Evolutionary conservation across 2,888 invertebrate species (phyloP).

Genomic region (Trachelus troglodyta): DNA sequence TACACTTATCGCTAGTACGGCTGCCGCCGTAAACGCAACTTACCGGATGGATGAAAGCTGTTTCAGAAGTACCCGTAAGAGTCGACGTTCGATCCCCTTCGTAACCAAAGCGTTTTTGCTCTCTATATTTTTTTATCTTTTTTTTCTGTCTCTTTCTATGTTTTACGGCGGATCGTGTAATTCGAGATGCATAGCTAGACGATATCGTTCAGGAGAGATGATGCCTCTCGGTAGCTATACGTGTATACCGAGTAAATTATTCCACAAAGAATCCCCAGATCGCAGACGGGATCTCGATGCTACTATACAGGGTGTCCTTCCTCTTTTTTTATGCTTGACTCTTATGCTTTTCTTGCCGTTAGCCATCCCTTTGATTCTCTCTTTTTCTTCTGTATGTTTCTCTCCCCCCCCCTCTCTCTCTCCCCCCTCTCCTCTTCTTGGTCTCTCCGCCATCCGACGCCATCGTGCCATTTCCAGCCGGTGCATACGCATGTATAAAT

Average conservation of each 20-base stretch:
- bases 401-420: neutral
- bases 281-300: neutral
- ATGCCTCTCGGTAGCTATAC: neutral
- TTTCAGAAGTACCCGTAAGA: neutral
- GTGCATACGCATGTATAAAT: slow-evolving; percentile 20
- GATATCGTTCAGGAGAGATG: neutral
- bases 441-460: neutral
- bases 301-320: neutral
- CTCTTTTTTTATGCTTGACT: neutral
- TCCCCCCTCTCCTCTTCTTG: neutral
- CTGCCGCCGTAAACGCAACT: neutral
- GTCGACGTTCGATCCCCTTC: neutral
- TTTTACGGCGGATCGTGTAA: neutral
- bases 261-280: neutral
- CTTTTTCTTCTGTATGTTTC: neutral
- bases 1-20: neutral
- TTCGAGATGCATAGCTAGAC: neutral
- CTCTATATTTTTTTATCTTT: neutral
- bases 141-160: neutral
- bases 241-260: neutral
- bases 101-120: neutral
- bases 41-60: neutral
- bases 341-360: neutral
- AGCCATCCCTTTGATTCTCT: neutral
- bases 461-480: slow-evolving; percentile 1